phyloP scores from a whole-genome alignment of 1,140 invertebrate species.

The Drosophila ficusphila region DNA sequence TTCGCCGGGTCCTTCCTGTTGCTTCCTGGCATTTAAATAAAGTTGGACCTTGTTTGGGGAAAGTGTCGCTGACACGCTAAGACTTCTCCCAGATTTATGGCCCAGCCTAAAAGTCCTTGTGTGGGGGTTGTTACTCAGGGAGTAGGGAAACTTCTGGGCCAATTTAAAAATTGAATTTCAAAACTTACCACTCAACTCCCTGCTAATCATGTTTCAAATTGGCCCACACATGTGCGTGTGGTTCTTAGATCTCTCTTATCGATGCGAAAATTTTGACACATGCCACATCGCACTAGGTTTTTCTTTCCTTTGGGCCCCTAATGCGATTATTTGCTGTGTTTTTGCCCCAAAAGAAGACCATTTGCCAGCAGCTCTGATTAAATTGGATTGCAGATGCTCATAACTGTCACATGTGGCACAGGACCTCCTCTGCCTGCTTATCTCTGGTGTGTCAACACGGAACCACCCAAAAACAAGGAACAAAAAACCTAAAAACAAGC shows the following conservation, averaged over 20 bases:
- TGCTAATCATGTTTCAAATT: constrained; percentile 57
- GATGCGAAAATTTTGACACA: constrained; percentile 65
- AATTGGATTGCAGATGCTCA: constrained; percentile 73
- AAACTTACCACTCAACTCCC: constrained; percentile 35
- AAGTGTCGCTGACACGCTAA: constrained; percentile 78
- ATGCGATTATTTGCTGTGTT: constrained; percentile 71
- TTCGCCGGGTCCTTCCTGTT: constrained; percentile 58
- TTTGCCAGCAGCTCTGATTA: constrained; percentile 61
- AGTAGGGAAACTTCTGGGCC: constrained; percentile 17
- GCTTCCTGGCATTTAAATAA: constrained; percentile 73
- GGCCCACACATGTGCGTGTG: constrained; percentile 44
- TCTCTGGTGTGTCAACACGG: constrained; percentile 43
- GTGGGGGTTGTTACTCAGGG: background rate
- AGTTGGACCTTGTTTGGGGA: constrained; percentile 54
- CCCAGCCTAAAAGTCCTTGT: background rate
- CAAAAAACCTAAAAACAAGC: constrained; percentile 37
- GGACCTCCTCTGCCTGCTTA: constrained; percentile 9
- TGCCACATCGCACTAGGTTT: constrained; percentile 13
- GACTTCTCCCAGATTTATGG: constrained; percentile 67
- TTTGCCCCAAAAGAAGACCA: constrained; percentile 40
- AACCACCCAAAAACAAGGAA: constrained; percentile 61
- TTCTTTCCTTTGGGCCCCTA: constrained; percentile 34
- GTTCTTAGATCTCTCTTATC: constrained; percentile 35
- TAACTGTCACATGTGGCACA: constrained; percentile 72
- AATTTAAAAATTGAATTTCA: constrained; percentile 80